Conservation (phyloP, 2,797 vertebrate species). For the Anolis apletophallus region DNA sequence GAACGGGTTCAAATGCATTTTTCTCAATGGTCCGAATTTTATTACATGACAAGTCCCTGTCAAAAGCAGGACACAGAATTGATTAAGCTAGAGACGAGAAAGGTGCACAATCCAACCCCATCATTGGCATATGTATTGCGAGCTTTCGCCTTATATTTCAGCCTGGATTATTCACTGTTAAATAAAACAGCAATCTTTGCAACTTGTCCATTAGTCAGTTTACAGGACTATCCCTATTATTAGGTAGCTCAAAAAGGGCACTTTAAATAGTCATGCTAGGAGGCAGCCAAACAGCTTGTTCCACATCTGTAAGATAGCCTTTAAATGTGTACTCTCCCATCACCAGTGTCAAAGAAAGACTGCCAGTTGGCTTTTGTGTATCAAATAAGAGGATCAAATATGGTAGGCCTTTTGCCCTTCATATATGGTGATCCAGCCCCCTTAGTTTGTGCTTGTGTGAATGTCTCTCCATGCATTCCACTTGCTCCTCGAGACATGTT, state of each 20-base stretch:
- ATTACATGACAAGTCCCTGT: conserved; percentile 75
- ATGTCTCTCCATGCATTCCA: background rate
- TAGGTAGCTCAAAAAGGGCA: background rate
- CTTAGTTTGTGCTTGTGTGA: background rate
- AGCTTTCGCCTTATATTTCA: too few species aligned
- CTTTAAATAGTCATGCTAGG: too few species aligned
- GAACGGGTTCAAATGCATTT: conserved; percentile 67
- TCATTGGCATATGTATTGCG: background rate
- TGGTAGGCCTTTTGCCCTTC: background rate
- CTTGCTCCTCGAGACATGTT: background rate
- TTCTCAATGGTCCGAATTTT: conserved; percentile 69
- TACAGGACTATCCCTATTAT: background rate
- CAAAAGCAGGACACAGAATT: conserved; percentile 45
- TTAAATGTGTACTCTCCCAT: too few species aligned
- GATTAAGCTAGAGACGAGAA: background rate
- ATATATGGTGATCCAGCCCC: background rate
- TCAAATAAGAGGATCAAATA: background rate
- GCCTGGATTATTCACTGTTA: background rate
- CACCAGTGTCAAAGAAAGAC: background rate
- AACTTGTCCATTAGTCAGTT: background rate
- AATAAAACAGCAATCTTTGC: background rate
- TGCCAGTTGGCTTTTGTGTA: background rate
- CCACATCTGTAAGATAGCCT: too few species aligned
- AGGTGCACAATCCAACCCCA: background rate
- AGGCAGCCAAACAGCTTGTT: too few species aligned